A percentile compares a stretch with the other conserved stretches of the same genome.
phyloP scores from a whole-genome alignment of 2,113 vertebrate genomes.

The Nyctereutes procyonoides region DNA sequence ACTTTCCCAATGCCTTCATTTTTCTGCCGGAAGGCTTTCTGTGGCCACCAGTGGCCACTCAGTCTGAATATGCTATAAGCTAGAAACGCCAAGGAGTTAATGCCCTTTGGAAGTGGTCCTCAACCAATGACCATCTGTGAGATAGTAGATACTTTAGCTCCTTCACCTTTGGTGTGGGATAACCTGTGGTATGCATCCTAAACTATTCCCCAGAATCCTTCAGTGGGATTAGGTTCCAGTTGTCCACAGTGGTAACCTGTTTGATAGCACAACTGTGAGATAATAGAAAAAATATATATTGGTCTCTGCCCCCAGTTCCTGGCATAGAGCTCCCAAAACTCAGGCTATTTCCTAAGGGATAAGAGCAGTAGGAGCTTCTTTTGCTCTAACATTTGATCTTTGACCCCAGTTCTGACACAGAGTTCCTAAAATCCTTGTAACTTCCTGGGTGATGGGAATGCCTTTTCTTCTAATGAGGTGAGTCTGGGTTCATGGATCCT shows the following conservation, averaged over 20 bases:
- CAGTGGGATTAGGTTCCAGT: background rate
- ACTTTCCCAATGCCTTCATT: background rate
- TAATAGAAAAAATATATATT: background rate
- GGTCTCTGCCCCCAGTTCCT: background rate
- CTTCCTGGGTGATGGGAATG: background rate
- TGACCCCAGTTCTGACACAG: background rate
- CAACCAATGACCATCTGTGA: background rate
- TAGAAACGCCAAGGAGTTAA: background rate
- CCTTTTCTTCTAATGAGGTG: background rate
- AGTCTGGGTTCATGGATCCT: background rate
- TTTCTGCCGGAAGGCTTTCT: background rate
- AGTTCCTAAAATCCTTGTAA: background rate
- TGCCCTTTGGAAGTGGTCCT: background rate
- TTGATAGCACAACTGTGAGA: background rate
- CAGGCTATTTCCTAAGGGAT: background rate
- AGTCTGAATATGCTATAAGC: background rate
- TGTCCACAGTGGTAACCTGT: background rate
- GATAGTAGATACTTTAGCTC: background rate
- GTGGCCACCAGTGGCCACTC: background rate
- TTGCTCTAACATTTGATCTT: background rate
- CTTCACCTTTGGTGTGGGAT: background rate
- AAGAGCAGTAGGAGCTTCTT: background rate
- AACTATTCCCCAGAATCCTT: background rate
- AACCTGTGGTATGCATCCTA: background rate
- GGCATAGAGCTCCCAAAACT: background rate